Evolutionary conservation across 2,113 vertebrate species (phyloP).

Genomic region (Nerophis lumbriciformis): DNA sequence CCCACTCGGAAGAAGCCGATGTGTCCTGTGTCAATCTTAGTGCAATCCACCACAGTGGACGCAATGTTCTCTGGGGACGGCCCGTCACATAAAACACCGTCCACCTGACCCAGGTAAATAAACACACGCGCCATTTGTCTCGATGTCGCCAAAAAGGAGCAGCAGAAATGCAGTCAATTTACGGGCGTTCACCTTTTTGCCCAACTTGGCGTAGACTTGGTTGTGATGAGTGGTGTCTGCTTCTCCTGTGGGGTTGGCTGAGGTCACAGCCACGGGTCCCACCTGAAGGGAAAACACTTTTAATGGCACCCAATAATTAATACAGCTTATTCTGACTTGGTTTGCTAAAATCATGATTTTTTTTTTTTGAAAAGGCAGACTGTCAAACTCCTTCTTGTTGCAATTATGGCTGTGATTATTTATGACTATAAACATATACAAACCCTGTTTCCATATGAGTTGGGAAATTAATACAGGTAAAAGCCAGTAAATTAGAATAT

Average conservation of each 20-base stretch:
- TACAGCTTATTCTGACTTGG: too few relatives aligned
- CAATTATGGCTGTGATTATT: too few relatives aligned
- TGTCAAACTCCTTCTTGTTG: too few relatives aligned
- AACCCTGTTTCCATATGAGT: too few relatives aligned
- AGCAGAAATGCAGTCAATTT: constrained; percentile 1
- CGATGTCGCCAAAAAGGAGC: neutral
- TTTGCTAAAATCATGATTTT: too few relatives aligned
- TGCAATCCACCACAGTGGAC: constrained; percentile 90
- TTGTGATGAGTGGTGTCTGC: constrained; percentile 91
- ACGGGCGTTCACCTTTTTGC: constrained; percentile 73
- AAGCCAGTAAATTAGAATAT: too few relatives aligned
- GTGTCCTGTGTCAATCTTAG: constrained; percentile 77
- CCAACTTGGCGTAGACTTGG: constrained; percentile 85
- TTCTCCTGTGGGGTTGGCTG: constrained; percentile 87
- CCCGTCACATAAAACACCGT: constrained; percentile 84
- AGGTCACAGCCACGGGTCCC: constrained; percentile 84
- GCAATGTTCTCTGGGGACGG: constrained; percentile 86
- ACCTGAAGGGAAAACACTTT: constrained; percentile 66
- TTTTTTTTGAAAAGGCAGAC: too few relatives aligned
- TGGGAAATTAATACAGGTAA: too few relatives aligned
- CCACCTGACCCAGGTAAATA: constrained; percentile 67
- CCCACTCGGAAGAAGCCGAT: constrained; percentile 85
- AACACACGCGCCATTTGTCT: neutral
- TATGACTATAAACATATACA: too few relatives aligned
- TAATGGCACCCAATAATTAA: too few relatives aligned